These are phyloP conservation scores for Zootoca vivipara DNA, from an alignment of 2,113 vertebrate species.

Conservation along the genomic window DNA sequence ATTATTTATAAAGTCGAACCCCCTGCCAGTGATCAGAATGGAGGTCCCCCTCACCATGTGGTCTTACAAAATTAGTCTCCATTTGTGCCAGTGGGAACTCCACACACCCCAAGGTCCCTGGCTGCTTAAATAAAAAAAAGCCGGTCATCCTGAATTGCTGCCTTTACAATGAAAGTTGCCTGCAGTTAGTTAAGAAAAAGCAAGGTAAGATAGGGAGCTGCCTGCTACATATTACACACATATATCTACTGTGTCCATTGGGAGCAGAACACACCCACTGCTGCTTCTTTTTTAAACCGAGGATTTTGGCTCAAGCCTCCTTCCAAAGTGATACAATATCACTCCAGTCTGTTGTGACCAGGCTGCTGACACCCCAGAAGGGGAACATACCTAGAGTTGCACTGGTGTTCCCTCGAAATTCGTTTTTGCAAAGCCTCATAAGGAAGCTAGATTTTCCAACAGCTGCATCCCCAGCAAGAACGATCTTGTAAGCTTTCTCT, in stretches of 20 bases:
- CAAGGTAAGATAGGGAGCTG: neutral
- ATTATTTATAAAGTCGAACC: no score
- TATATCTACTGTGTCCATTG: neutral
- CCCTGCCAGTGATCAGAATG: no score
- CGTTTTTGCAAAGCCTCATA: conserved; percentile 94
- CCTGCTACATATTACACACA: neutral
- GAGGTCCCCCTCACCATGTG: no score
- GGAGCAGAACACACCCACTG: neutral
- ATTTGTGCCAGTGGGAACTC: no score
- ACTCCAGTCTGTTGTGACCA: neutral
- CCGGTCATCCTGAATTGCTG: no score
- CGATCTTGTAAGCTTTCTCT: conserved; percentile 91
- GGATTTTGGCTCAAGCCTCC: neutral
- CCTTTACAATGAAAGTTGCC: no score
- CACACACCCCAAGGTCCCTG: no score
- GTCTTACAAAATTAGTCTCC: no score
- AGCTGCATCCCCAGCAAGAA: conserved; percentile 92
- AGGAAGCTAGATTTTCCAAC: conserved; percentile 98
- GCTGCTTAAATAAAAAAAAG: no score
- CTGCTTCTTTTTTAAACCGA: neutral
- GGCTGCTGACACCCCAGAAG: neutral
- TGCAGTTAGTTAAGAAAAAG: neutral
- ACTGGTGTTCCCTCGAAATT: conserved; percentile 88
- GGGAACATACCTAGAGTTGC: conserved; percentile 86
- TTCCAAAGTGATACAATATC: neutral